Evolutionary conservation across 2,113 vertebrate species (phyloP), one percentile per base, ranked within the genome.

Genomic region (Brienomyrus brachyistius): DNA sequence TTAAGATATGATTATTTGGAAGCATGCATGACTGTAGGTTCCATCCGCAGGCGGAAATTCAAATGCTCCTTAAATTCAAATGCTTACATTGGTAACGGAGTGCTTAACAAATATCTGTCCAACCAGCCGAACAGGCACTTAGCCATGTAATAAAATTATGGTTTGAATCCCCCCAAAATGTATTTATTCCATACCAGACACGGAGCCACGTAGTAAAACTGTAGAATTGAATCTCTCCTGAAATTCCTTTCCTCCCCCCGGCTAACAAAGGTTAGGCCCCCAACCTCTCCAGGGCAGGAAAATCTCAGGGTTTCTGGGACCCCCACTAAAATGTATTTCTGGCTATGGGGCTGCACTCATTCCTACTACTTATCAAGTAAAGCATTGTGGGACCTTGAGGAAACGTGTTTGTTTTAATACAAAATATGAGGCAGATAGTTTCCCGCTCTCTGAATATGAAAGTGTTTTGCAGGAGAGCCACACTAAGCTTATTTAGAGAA

Each of bases 1-100:
- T 23, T 7, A 13, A 47, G 45, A 84, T 43, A 47, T 40, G 40
- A 9, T 11, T 88, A 56, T 56, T 91, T 91, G 91, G 89, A 93
- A 93, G 92, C 56, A 15, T 7, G 40, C 11, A 47, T 77, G n/a
- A 27, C 54, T 27, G 11, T 43, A 31, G 62, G 27, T 70, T 70
- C 23, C 35, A 45, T n/a, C 45, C 11, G 13, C 66, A 31, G 45
- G 43, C 19, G 17, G 54, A 56, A 56, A 56, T 21, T 56, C 19
- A 56, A 66, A n/a, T 35, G 23, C 17, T 50, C 70, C 51, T 77
- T 77, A 40, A 77, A 77, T 77, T 5, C 31, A 19, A 77, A 77
- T 19, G 13, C 31, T 80, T 80, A 19, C 35, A 80, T 2, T 80
- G 35, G 15, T 80, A 80, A 19, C 15, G 0, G 70, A 43, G 17